A percentile compares a stretch with the other conserved stretches of the same genome.
Evolutionary conservation across 1,140 invertebrate species (phyloP).

Genomic region (Calliphora vicina): DNA sequence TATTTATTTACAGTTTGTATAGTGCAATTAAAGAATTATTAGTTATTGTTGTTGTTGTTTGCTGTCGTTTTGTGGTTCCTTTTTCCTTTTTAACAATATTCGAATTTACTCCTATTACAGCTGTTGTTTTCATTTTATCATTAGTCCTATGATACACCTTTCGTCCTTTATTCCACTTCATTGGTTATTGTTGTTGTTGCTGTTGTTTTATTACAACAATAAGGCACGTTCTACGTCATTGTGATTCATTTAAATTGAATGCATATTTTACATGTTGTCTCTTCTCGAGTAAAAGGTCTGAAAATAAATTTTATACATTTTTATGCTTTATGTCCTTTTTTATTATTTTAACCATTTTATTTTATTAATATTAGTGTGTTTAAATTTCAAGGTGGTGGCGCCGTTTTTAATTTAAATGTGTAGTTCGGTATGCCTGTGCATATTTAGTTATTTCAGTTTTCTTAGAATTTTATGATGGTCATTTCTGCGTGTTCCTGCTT

Average conservation of each 20-base stretch:
- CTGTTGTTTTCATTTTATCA: background rate
- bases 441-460: no score
- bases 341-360: no score
- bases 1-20: no score
- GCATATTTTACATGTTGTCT: no score
- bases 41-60: background rate
- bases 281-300: no score
- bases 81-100: background rate
- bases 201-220: no score
- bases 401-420: background rate
- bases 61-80: background rate
- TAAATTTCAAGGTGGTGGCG: background rate
- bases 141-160: background rate
- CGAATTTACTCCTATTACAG: background rate
- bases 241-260: background rate
- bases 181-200: background rate
- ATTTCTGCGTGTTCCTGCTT: no score
- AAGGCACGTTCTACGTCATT: background rate
- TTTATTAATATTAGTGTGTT: background rate
- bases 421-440: no score
- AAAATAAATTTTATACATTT: background rate
- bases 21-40: background rate
- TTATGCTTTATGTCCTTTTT: background rate
- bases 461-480: no score
- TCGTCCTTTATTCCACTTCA: background rate